These are phyloP conservation scores for Eulemur coronatus DNA, from an alignment of 2,797 vertebrate species.

Conservation along the genomic window DNA sequence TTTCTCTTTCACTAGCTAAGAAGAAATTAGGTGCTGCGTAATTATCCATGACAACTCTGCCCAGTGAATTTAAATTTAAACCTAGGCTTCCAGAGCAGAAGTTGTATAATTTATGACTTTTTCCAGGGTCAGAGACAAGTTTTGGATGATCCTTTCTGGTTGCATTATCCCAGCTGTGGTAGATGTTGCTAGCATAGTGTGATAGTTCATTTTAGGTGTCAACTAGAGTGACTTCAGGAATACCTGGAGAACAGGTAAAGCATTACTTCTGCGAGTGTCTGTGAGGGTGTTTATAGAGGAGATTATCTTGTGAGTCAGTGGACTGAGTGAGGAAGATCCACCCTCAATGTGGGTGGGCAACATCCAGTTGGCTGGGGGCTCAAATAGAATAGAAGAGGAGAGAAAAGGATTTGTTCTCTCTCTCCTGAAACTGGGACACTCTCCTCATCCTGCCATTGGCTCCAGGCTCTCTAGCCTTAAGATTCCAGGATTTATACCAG, in stretches of 20 bases:
- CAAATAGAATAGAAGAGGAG: neutral
- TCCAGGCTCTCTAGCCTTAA: neutral
- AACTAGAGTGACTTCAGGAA: neutral
- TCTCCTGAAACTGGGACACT: neutral
- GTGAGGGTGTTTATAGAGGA: neutral
- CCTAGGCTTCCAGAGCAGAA: neutral
- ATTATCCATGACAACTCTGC: neutral
- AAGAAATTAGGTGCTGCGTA: neutral
- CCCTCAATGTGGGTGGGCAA: neutral
- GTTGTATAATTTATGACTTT: neutral
- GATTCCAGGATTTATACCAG: neutral
- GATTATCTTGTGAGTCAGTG: neutral
- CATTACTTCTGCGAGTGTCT: neutral
- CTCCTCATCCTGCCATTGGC: neutral
- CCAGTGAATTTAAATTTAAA: constrained; percentile 22
- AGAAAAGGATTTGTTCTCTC: neutral
- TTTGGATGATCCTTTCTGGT: neutral
- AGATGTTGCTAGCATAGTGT: neutral
- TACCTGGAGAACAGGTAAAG: neutral
- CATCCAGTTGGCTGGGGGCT: neutral
- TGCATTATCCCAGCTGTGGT: neutral
- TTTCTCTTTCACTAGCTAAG: constrained; percentile 8
- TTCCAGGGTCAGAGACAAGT: neutral
- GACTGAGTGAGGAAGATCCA: too few relatives aligned
- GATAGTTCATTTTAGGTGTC: neutral